Evolutionary conservation across 2,113 vertebrate species (phyloP).

Genomic region (Lepus timidus): DNA sequence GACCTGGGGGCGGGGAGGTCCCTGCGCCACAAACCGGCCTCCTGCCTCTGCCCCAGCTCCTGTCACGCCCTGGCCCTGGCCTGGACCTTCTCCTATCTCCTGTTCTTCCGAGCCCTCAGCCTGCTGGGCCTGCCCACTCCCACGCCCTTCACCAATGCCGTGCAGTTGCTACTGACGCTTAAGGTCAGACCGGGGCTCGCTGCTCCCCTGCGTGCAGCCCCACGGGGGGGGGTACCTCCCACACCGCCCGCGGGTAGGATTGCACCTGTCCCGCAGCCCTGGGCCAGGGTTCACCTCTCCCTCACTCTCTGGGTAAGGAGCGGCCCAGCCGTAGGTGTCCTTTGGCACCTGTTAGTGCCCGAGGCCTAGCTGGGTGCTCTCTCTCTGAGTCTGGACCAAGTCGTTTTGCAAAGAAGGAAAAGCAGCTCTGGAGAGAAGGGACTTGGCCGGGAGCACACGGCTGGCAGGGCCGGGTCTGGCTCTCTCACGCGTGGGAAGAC

Average conservation of each 20-base stretch:
- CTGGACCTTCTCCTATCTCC: constrained; percentile 95
- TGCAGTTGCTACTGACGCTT: constrained; percentile 94
- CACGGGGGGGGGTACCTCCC: not conserved
- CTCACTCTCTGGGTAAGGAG: not conserved
- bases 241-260: not conserved
- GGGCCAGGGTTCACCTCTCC: not conserved
- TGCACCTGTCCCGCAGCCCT: not conserved
- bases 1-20: not conserved
- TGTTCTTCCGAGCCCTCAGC: constrained; percentile 92
- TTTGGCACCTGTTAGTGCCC: not conserved
- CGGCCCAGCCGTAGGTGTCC: no score
- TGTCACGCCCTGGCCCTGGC: constrained; percentile 90
- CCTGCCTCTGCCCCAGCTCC: constrained; percentile 83
- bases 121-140: constrained; percentile 90
- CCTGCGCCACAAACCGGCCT: accelerated
- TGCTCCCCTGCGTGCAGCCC: not conserved
- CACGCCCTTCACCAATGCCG: constrained; percentile 93
- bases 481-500: not conserved
- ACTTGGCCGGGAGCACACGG: not conserved
- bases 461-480: not conserved
- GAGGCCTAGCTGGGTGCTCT: not conserved
- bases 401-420: not conserved
- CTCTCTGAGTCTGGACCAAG: not conserved
- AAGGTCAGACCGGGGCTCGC: constrained; percentile 87
- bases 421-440: not conserved